Evolutionary conservation across 2,888 invertebrate species (phyloP), one percentile per base, ranked within the genome.

Genomic region (Candidula unifasciata): DNA sequence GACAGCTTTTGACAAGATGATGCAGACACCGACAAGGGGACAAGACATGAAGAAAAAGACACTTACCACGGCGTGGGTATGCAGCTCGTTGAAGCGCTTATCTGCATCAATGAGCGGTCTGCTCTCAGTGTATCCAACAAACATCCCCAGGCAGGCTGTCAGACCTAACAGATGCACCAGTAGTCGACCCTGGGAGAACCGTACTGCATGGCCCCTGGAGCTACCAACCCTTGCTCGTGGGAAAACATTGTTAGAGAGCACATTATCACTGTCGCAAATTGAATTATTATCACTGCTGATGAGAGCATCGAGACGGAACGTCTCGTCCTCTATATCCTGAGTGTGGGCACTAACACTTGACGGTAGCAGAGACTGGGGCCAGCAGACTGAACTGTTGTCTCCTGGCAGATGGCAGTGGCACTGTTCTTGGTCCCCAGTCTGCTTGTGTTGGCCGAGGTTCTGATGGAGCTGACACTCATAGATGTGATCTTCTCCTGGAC

Each of bases 121-220:
- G 21, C 21, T 30, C 76, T 76, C 76, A 24, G 30, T 10, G 57
- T 76, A 57, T 76, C 76, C 76, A 27, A 76, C 76, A 57, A 54
- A 76, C 76, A 60, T 21, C 16, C 27, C 3, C 30, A 76, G 57
- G 44, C 33, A 76, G 24, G 27, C 57, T 27, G 57, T 76, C 30
- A 76, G 76, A 21, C 27, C 76, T 37, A 57, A 33, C 24, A 76
- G 76, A 57, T 69, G 69, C 5, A 35, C 13, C 6, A 69, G 21
- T 3, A 21, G 6, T 6, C 69, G 21, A 35, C 69, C 18, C 1
- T 35, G 69, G 16, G 21, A 21, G 10, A 73, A 24, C 44, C 37
- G 16, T 24, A 5, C 3, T 1, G 37, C 21, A 24, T 5, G 13
- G 18, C 5, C 37, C 73, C 21, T 52, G 44, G n/a, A 52, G 13